Conservation (phyloP, 2,888 invertebrate genomes). For the Fabriciana adippe region DNA sequence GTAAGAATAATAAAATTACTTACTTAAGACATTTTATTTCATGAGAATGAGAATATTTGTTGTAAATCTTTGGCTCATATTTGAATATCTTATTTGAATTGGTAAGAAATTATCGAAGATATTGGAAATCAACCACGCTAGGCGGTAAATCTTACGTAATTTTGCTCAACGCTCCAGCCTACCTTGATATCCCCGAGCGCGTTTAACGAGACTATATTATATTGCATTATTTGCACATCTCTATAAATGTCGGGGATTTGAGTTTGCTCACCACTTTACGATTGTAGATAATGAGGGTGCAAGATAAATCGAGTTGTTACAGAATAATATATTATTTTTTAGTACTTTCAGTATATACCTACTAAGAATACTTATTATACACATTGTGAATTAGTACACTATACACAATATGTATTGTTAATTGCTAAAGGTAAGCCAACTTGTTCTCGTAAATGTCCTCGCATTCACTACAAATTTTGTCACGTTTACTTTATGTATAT, state of each 20-base stretch:
- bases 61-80: too few species aligned
- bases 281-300: not conserved
- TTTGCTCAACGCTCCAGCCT: not conserved
- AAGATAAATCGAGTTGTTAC: not conserved
- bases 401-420: too few species aligned
- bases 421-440: too few species aligned
- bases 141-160: slow-evolving; percentile 1
- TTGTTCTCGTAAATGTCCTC: too few species aligned
- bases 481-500: too few species aligned
- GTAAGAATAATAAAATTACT: too few species aligned
- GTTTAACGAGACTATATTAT: not conserved
- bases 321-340: not conserved
- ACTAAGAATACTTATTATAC: not conserved
- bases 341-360: not conserved
- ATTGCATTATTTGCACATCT: slow-evolving; percentile 3
- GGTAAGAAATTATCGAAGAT: not conserved
- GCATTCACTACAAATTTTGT: too few species aligned
- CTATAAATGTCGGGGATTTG: not conserved
- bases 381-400: too few species aligned
- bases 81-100: too few species aligned
- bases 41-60: too few species aligned
- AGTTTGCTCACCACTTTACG: not conserved
- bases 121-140: not conserved
- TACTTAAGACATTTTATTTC: too few species aligned
- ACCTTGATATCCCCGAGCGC: slow-evolving; percentile 3